Conservation (phyloP, 2,888 invertebrate genomes). For the Lochmaea crataegi region DNA sequence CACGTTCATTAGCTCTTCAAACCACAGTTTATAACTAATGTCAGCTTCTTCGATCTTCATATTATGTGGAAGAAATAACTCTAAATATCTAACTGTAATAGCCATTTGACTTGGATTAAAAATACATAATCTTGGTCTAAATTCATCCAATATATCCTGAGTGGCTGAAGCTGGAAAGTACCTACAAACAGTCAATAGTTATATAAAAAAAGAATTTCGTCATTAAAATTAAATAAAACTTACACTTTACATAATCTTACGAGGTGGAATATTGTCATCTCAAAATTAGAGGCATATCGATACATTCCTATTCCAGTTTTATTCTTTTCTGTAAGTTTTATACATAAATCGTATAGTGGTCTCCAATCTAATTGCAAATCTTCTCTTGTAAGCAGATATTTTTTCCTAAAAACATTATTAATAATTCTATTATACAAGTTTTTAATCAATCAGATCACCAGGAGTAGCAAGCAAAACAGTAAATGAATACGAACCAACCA, state of each 20-base stretch:
- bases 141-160: slow-evolving; percentile 86
- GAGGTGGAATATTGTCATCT: slow-evolving; percentile 55
- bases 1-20: slow-evolving; percentile 80
- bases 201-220: background rate
- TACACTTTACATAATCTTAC: slow-evolving; percentile 61
- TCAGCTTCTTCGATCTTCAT: slow-evolving; percentile 72
- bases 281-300: slow-evolving; percentile 59
- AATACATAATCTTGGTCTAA: slow-evolving; percentile 83
- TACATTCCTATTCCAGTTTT: slow-evolving; percentile 72
- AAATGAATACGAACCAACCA: no score
- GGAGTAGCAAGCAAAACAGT: no score
- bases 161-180: slow-evolving; percentile 82
- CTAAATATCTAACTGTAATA: slow-evolving; percentile 70
- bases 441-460: no score
- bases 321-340: slow-evolving; percentile 70
- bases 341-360: slow-evolving; percentile 80
- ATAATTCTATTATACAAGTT: no score
- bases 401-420: slow-evolving; percentile 72
- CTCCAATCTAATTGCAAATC: slow-evolving; percentile 88
- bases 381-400: slow-evolving; percentile 78
- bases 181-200: slow-evolving; percentile 61
- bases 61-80: slow-evolving; percentile 82
- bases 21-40: slow-evolving; percentile 81
- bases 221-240: slow-evolving; percentile 38
- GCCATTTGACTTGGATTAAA: slow-evolving; percentile 70